Evolutionary conservation across 2,888 invertebrate species (phyloP).

Genomic region (Drosophila neonasuta): DNA sequence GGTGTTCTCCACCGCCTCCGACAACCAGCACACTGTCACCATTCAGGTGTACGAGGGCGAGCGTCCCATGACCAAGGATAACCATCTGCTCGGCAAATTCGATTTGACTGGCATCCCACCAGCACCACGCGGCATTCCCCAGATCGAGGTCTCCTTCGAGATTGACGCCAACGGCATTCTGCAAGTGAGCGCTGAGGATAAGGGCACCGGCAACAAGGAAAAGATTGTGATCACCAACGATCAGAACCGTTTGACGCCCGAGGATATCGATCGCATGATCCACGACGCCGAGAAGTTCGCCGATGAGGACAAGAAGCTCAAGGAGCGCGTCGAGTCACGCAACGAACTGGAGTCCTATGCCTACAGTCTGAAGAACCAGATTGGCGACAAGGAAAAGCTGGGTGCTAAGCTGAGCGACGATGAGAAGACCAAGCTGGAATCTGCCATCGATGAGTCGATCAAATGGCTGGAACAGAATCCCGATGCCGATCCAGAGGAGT

Average conservation of each 20-base stretch:
- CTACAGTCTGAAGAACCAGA: slow-evolving; percentile 98
- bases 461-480: slow-evolving; percentile 99
- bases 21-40: slow-evolving; percentile 99
- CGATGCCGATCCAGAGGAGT: slow-evolving; percentile 95
- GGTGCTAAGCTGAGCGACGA: slow-evolving; percentile 94
- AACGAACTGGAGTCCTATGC: slow-evolving; percentile 99
- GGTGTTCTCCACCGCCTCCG: slow-evolving; percentile 99
- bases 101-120: slow-evolving; percentile 98
- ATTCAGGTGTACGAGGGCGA: slow-evolving; percentile 99
- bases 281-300: slow-evolving; percentile 99
- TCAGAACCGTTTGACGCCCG: slow-evolving; percentile 97
- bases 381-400: slow-evolving; percentile 97
- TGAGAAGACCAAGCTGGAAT: slow-evolving; percentile 97
- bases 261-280: slow-evolving; percentile 99
- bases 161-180: slow-evolving; percentile 97
- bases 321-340: slow-evolving; percentile 96
- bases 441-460: slow-evolving; percentile 97
- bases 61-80: slow-evolving; percentile 99
- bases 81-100: slow-evolving; percentile 98
- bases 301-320: slow-evolving; percentile 98
- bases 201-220: slow-evolving; percentile 99
- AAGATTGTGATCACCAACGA: slow-evolving; percentile 99
- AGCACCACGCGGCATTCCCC: slow-evolving; percentile 95
- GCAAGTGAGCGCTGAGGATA: slow-evolving; percentile 99
- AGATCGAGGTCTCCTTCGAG: slow-evolving; percentile 97